phyloP scores from a whole-genome alignment of 2,797 vertebrate genomes.

The Epinephelus awoara region DNA sequence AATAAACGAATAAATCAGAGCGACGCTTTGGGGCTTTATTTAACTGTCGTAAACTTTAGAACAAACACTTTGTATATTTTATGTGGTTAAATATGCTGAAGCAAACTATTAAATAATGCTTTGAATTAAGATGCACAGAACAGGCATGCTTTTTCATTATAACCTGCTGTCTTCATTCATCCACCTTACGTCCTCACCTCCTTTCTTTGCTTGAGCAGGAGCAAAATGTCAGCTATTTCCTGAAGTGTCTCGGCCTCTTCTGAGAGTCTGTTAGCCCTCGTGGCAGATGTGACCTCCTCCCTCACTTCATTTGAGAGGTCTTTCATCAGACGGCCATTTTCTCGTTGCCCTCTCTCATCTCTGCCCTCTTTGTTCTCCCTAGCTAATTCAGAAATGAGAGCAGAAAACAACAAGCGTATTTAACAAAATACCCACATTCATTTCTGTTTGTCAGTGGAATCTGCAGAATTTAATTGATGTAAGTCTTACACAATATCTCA shows the following conservation, averaged over 20 bases:
- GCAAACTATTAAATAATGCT: constrained; percentile 3
- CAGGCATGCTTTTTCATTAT: neutral
- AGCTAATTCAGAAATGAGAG: constrained; percentile 38
- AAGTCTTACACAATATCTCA: neutral
- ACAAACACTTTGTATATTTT: constrained; percentile 22
- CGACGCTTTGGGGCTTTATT: constrained; percentile 59
- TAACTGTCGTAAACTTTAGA: constrained; percentile 11
- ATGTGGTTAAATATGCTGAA: neutral
- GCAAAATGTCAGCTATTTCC: constrained; percentile 79
- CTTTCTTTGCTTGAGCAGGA: constrained; percentile 73
- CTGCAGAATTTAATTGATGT: neutral
- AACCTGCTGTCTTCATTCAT: neutral
- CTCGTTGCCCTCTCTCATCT: constrained; percentile 38
- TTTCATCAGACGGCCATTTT: constrained; percentile 37
- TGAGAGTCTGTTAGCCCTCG: constrained; percentile 38
- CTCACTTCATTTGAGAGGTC: constrained; percentile 23
- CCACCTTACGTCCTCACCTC: neutral
- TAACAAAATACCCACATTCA: neutral
- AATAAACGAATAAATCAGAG: constrained; percentile 76
- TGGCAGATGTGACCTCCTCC: constrained; percentile 44
- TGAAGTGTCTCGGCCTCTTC: constrained; percentile 71
- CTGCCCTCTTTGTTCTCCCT: constrained; percentile 16
- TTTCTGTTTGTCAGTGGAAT: neutral
- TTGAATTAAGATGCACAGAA: constrained; percentile 19
- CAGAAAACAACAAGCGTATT: neutral